Base-by-base conservation (phyloP, 2,113 vertebrate genomes). In the Chelonoidis abingdonii region DNA sequence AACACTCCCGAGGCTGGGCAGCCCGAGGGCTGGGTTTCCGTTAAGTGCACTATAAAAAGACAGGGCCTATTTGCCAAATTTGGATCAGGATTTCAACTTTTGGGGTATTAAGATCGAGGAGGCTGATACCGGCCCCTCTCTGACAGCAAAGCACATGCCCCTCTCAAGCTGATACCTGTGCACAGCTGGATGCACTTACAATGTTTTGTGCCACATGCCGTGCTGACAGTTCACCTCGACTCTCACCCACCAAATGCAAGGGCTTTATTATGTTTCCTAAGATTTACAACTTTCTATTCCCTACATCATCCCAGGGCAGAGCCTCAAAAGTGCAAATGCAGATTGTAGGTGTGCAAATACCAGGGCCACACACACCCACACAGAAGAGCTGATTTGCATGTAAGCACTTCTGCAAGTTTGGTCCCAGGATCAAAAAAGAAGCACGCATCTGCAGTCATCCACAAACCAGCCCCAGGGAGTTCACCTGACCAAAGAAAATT, bases 121-220 rank as follows among this genome's bases (percentile, higher is more conserved):
- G 1, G 12, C 69, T 0, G 0, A 11, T 44, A 84, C 75, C 19
- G 0, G 0, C 1, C 19, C 41, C 80, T 82, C 11, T 78, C 56
- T 35, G 65, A 59, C 88, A 59, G 1, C 9, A 13, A 1, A 29
- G 44, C 65, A 86, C 65, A 22, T 17, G 5, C 54, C 56, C 54
- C 57, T 59, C 79, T 80, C 87, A 25, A n/a, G n/a, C 41, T n/a
- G 50, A 27, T 0, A 0, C 49, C 0, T 0, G 62, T 47, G 79
- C 75, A 24, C 1, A 0, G 49, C 4, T 44, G 24, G 29, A 38
- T 29, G 76, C 31, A 4, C 3, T 65, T 38, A 53, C 83, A 6
- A 13, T 53, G 59, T 41, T 5, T 29, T 72, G 38, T 54, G 2
- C n/a, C 56, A 65, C 90, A 22, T n/a, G 17, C 0, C 0, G 0